phyloP scores from a whole-genome alignment of 2,797 vertebrate genomes.

The Rhinella marina region DNA sequence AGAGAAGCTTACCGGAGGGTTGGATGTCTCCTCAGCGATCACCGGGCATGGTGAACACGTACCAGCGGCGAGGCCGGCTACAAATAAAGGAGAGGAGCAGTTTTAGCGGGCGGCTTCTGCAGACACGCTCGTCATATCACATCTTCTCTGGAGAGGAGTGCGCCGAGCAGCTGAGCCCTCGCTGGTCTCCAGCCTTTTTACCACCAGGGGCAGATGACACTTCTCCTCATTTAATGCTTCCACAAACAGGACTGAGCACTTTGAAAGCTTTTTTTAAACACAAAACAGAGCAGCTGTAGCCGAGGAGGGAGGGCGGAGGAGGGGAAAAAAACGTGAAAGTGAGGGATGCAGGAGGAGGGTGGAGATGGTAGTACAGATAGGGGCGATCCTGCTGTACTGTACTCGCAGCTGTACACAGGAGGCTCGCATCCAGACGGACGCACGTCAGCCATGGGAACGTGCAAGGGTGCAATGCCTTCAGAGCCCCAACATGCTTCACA shows the following conservation, averaged over 20 bases:
- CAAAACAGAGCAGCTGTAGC: constrained; percentile 61
- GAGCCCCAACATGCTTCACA: not conserved
- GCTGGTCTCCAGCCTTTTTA: constrained; percentile 35
- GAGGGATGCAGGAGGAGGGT: not conserved
- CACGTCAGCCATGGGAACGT: not conserved
- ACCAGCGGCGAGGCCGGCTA: not conserved
- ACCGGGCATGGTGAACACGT: not conserved
- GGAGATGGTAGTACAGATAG: not conserved
- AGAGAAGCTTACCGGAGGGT: constrained; percentile 45
- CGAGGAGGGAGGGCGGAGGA: constrained; percentile 20
- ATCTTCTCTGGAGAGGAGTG: not conserved
- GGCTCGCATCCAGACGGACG: not conserved
- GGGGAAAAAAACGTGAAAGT: not conserved
- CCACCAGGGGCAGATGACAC: constrained; percentile 61
- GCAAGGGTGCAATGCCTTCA: not conserved
- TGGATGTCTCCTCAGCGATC: not conserved
- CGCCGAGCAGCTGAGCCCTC: not conserved
- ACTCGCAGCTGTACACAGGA: constrained; percentile 41
- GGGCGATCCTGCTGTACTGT: constrained; percentile 16
- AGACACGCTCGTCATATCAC: not conserved
- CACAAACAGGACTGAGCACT: constrained; percentile 63
- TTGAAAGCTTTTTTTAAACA: constrained; percentile 63
- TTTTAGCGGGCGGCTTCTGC: not conserved
- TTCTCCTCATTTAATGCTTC: constrained; percentile 61
- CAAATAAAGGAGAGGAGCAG: not conserved